A percentile compares a stretch with the other conserved stretches of the same genome.
These are phyloP conservation scores for Lepidothrix coronata DNA, from an alignment of 2,113 vertebrate species.

Conservation along the genomic window DNA sequence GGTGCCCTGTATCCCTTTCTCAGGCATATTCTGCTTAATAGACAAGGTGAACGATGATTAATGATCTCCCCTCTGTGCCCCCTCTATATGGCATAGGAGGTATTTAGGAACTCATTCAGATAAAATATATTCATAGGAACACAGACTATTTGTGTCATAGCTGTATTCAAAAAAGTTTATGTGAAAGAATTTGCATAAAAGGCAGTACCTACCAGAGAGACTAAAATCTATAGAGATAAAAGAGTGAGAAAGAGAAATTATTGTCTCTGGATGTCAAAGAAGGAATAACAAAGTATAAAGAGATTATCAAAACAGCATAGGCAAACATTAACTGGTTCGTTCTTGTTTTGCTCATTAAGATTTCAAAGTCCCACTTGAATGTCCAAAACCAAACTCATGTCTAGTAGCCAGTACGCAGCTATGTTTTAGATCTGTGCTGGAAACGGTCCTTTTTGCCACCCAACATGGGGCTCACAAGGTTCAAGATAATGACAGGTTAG, in stretches of 20 bases:
- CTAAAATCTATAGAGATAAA: not conserved
- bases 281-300: not conserved
- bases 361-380: not conserved
- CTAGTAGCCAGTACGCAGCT: not conserved
- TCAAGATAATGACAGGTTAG: not conserved
- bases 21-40: not conserved
- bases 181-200: not conserved
- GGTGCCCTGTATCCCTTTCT: not conserved
- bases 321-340: not conserved
- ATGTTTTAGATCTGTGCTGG: not conserved
- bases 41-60: not conserved
- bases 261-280: not conserved
- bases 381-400: not conserved
- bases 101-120: not conserved
- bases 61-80: not conserved
- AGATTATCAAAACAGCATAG: not conserved
- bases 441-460: not conserved
- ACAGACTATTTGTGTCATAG: not conserved
- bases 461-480: accelerated
- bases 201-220: accelerated
- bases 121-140: not conserved
- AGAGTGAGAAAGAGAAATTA: not conserved
- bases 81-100: not conserved
- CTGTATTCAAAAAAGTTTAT: not conserved
- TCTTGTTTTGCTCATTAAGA: not conserved